Evolutionary conservation across 1,140 invertebrate genomes (phyloP).

Genomic region (Heliconius melpomene): DNA sequence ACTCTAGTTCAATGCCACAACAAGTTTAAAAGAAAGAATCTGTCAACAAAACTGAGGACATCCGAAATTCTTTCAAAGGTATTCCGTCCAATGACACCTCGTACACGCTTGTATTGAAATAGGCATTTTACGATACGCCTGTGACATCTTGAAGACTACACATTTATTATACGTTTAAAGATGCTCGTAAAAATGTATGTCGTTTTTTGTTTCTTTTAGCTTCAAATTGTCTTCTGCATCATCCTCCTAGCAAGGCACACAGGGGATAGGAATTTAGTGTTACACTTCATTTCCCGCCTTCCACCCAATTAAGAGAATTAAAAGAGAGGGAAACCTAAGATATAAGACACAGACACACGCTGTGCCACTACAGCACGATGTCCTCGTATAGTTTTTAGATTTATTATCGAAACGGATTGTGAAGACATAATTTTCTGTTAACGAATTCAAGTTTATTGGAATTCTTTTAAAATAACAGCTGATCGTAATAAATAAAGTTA

Average conservation of each 20-base stretch:
- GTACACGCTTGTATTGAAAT: constrained; percentile 13
- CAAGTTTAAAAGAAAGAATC: constrained; percentile 12
- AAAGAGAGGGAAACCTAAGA: too few relatives aligned
- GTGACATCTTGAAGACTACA: constrained; percentile 2
- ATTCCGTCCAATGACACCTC: constrained; percentile 27
- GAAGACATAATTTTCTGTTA: not conserved
- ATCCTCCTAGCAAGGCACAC: too few relatives aligned
- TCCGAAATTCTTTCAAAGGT: constrained; percentile 21
- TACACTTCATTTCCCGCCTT: too few relatives aligned
- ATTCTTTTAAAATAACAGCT: not conserved
- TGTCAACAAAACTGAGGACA: constrained; percentile 24
- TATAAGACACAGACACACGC: too few relatives aligned
- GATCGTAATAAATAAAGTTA: not conserved
- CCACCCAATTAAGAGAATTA: too few relatives aligned
- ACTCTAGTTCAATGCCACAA: not conserved
- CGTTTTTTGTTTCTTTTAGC: too few relatives aligned
- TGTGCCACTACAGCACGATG: too few relatives aligned
- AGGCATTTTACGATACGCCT: constrained; percentile 1
- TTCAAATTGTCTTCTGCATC: too few relatives aligned
- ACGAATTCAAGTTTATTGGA: not conserved
- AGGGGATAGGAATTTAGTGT: too few relatives aligned
- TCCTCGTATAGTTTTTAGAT: not conserved
- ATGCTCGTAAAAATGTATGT: not conserved
- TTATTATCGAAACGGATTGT: not conserved
- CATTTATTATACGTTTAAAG: not conserved